Conservation (phyloP, 2,113 vertebrate genomes). For the Anolis carolinensis region DNA sequence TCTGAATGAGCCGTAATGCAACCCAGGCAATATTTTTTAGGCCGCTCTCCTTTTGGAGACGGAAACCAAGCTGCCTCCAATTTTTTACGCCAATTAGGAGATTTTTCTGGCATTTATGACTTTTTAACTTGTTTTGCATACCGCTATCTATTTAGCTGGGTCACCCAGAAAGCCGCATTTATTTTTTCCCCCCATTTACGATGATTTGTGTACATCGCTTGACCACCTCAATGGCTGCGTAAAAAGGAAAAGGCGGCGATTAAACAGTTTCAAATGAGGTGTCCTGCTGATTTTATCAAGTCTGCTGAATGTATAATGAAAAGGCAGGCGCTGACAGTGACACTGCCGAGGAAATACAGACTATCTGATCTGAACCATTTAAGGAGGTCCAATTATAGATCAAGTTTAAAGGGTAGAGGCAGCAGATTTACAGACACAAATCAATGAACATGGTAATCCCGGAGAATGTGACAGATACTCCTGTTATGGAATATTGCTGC, state of each 20-base stretch:
- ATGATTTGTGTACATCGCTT: slow-evolving; percentile 98
- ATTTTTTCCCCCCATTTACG: slow-evolving; percentile 89
- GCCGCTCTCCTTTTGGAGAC: slow-evolving; percentile 77
- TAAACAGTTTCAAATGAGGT: slow-evolving; percentile 94
- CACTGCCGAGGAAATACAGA: slow-evolving; percentile 85
- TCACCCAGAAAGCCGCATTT: slow-evolving; percentile 89
- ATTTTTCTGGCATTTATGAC: slow-evolving; percentile 96
- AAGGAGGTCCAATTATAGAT: slow-evolving; percentile 95
- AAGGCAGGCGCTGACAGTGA: slow-evolving; percentile 91
- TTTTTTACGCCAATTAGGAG: slow-evolving; percentile 96
- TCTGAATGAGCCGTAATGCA: no score
- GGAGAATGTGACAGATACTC: slow-evolving; percentile 92
- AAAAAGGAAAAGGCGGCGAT: slow-evolving; percentile 86
- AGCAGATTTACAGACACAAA: slow-evolving; percentile 94
- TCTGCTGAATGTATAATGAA: slow-evolving; percentile 98
- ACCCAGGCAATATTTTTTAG: slow-evolving; percentile 84
- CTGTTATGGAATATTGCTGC: slow-evolving; percentile 87
- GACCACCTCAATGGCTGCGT: slow-evolving; percentile 95
- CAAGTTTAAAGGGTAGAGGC: slow-evolving; percentile 85
- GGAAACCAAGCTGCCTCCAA: slow-evolving; percentile 79
- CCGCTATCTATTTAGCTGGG: slow-evolving; percentile 94
- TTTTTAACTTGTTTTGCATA: slow-evolving; percentile 93
- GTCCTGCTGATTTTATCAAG: slow-evolving; percentile 98
- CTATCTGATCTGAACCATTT: slow-evolving; percentile 94
- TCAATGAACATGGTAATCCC: slow-evolving; percentile 91